Base-by-base conservation (phyloP, 2,888 invertebrate species). In the Eupithecia abbreviata region DNA sequence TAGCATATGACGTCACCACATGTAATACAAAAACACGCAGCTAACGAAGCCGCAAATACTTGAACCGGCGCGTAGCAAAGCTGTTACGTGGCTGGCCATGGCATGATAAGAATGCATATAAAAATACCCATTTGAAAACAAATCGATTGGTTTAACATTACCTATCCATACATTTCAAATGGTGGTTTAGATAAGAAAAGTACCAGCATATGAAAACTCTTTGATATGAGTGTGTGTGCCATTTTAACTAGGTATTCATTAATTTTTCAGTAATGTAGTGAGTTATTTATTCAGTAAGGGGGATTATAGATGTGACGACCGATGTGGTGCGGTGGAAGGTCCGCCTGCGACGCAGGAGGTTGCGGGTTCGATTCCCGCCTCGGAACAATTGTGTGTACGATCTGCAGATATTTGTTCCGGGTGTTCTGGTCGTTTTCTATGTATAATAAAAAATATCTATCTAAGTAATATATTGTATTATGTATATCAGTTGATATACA, bases 51-150 rank as follows among this genome's bases (percentile, higher is more conserved):
- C 5, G n/a, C n/a, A 3, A 6, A n/a, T n/a, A 2, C 18, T n/a
- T 58, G 18, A 15, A 58, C 18, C 18, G 9, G 9, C 9, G 1
- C 58, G n/a, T 58, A 18, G 0, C 18, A 58, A 58, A 3, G 3
- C 62, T 30, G 6, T 62, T 9, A 58, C 18, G 55, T 55, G 47
- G 18, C 18, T 9, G n/a, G 18, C 55, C 55, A 58, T 58, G 9
- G n/a, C 62, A 62, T 62, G 62, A 62, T 62, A 62, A 62, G 62
- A 30, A 62, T 30, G 62, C 30, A 30, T n/a, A n/a, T n/a, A n/a
- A n/a, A n/a, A 62, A 62, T 18, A 58, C 62, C 62, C 30, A 30
- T 62, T 30, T 62, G 30, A n/a, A 30, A 58, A 18, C 58, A 62
- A 58, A 12, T 62, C 0, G 18, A 62, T 4, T 62, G 30, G 62